Conservation (phyloP, 2,113 vertebrate species). For the Chunga burmeisteri region DNA sequence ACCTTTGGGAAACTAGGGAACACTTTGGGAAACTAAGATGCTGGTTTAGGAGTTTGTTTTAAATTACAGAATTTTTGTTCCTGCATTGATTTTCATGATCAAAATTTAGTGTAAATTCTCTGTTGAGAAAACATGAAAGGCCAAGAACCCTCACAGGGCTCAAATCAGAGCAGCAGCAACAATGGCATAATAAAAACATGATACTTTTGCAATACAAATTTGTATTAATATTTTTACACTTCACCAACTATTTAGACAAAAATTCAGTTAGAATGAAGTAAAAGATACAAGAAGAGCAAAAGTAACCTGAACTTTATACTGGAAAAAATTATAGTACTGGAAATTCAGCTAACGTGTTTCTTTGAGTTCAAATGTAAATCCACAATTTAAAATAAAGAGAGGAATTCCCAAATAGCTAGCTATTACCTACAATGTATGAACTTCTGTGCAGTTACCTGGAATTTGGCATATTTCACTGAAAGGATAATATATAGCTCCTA, state of each 20-base stretch:
- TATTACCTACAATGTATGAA: background rate
- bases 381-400: background rate
- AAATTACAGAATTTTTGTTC: background rate
- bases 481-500: background rate
- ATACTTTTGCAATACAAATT: background rate
- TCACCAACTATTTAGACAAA: background rate
- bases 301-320: background rate
- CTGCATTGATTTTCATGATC: background rate
- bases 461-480: fast-evolving
- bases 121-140: background rate
- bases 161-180: background rate
- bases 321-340: background rate
- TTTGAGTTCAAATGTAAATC: background rate
- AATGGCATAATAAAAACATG: background rate
- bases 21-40: background rate
- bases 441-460: background rate
- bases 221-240: background rate
- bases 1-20: background rate
- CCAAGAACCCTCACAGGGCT: background rate
- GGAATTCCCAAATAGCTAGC: background rate
- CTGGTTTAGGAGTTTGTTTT: background rate
- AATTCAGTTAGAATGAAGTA: background rate
- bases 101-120: background rate
- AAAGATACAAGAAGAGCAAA: background rate
- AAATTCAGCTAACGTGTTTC: background rate